Conservation (phyloP, 2,888 invertebrate genomes). For the Eupithecia subumbrata region DNA sequence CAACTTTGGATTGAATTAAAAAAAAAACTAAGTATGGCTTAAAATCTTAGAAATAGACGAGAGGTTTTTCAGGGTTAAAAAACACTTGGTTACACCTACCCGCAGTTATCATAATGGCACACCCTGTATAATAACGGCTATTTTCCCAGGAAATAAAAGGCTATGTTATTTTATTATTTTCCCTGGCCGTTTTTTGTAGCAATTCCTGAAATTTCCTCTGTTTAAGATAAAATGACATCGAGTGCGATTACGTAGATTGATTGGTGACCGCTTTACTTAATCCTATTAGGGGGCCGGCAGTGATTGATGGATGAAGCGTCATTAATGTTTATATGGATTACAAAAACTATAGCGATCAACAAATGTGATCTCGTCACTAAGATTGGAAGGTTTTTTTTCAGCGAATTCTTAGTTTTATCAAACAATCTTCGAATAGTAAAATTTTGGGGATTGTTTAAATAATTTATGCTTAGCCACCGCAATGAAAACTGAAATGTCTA, state of each 20-base stretch:
- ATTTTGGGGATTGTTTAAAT: no score
- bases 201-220: neutral
- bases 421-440: no score
- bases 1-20: no score
- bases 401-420: neutral
- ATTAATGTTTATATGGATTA: conserved; percentile 3
- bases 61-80: no score
- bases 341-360: neutral
- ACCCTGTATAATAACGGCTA: no score
- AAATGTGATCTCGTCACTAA: neutral
- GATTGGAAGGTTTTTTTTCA: neutral
- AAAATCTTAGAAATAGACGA: no score
- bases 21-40: no score
- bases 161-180: neutral
- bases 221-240: neutral
- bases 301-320: conserved; percentile 25
- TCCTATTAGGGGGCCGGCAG: conserved; percentile 15
- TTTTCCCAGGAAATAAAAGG: neutral
- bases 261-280: conserved; percentile 8
- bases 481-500: neutral
- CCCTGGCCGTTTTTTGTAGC: neutral
- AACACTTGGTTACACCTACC: no score
- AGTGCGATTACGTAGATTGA: neutral
- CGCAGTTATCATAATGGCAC: no score
- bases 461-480: neutral